Percentiles rank a stretch among this genome's conserved stretches.
phyloP scores from a whole-genome alignment of 2,113 vertebrate genomes.

The Melanotaenia duboulayi region DNA sequence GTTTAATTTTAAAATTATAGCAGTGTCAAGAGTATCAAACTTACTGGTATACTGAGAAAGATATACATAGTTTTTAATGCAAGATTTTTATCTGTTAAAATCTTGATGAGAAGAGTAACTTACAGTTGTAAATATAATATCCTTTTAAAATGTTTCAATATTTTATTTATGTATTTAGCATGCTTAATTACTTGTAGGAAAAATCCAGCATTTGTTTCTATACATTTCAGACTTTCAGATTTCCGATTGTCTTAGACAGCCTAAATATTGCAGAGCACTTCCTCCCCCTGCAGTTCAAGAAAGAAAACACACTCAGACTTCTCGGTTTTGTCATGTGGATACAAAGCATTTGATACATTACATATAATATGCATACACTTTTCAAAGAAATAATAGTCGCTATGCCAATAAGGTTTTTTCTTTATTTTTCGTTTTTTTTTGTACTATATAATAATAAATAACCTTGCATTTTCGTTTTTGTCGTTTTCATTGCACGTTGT shows the following conservation, averaged over 20 bases:
- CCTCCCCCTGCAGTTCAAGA: conserved; percentile 36
- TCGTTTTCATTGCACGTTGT: no score
- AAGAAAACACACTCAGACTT: conserved; percentile 23
- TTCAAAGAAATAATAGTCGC: no score
- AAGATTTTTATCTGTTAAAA: not conserved
- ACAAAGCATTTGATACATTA: no score
- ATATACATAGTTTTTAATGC: not conserved
- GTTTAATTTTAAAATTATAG: no score
- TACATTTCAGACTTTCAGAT: not conserved
- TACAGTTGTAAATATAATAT: not conserved
- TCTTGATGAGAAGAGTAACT: not conserved
- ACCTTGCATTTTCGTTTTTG: not conserved
- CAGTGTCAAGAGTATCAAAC: no score
- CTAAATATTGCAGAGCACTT: conserved; percentile 9
- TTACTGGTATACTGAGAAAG: not conserved
- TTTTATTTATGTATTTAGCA: not conserved
- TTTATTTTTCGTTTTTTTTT: no score
- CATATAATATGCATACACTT: not conserved
- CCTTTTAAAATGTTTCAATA: not conserved
- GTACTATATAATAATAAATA: not conserved
- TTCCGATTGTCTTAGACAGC: not conserved
- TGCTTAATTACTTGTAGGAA: not conserved
- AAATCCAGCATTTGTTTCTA: not conserved
- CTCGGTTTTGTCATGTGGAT: not conserved
- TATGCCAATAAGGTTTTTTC: no score